These are phyloP conservation scores for Merodon equestris DNA, from an alignment of 2,888 invertebrate genomes.

Conservation along the genomic window DNA sequence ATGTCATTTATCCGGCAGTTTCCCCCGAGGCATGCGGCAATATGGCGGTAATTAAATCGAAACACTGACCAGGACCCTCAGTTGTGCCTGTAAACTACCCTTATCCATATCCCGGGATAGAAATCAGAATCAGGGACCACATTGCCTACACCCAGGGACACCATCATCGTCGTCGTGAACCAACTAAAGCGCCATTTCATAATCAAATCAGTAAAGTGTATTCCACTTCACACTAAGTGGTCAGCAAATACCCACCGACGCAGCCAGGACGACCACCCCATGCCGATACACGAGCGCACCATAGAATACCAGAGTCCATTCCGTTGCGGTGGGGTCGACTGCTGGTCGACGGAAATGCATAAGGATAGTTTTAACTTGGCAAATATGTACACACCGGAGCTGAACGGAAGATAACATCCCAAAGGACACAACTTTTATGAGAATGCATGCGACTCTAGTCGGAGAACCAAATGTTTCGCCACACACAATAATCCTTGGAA, in stretches of 20 bases:
- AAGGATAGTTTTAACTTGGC: constrained; percentile 37
- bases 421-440: constrained; percentile 29
- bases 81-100: constrained; percentile 27
- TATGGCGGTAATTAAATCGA: constrained; percentile 63
- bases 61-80: constrained; percentile 25
- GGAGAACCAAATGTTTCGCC: constrained; percentile 25
- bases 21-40: constrained; percentile 37
- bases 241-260: constrained; percentile 48
- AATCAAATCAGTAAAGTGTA: constrained; percentile 67
- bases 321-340: constrained; percentile 6
- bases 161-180: constrained; percentile 37
- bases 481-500: constrained; percentile 35
- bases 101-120: background rate
- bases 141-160: constrained; percentile 31
- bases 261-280: constrained; percentile 2
- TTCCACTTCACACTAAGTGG: constrained; percentile 66
- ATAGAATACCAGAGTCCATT: constrained; percentile 1
- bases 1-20: constrained; percentile 46
- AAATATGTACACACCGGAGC: constrained; percentile 22
- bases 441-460: background rate
- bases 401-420: constrained; percentile 4
- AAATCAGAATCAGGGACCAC: background rate
- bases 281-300: background rate
- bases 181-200: constrained; percentile 62
- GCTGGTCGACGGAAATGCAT: constrained; percentile 31